Evolutionary conservation across 2,888 invertebrate species (phyloP).

Genomic region (Chrysopilus asiliformis): DNA sequence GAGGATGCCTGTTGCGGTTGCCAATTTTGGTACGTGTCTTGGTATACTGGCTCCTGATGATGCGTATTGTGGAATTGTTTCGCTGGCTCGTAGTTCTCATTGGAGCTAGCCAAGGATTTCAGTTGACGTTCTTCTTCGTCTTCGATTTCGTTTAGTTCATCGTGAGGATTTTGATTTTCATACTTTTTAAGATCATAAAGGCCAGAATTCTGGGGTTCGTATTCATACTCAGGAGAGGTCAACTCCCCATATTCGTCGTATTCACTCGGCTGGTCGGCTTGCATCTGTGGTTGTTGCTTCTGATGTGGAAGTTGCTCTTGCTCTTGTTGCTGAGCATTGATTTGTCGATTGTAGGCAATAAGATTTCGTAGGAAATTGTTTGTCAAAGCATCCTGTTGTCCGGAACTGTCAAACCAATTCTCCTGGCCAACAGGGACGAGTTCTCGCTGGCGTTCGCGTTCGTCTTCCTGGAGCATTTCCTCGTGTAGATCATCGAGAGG

Average conservation of each 20-base stretch:
- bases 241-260: constrained; percentile 40
- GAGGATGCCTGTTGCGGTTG: neutral
- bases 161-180: constrained; percentile 2
- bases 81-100: too few relatives aligned
- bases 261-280: constrained; percentile 31
- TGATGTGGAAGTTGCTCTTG: constrained; percentile 30
- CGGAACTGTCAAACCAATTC: constrained; percentile 44
- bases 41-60: constrained; percentile 12
- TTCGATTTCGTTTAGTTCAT: constrained; percentile 31
- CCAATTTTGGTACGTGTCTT: neutral
- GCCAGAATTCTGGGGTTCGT: constrained; percentile 13
- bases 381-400: constrained; percentile 35
- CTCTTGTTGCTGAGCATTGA: constrained; percentile 42
- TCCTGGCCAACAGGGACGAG: constrained; percentile 40
- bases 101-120: constrained; percentile 44
- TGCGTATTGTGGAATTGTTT: constrained; percentile 39
- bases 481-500: constrained; percentile 43
- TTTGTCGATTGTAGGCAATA: constrained; percentile 42
- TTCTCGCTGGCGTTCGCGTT: constrained; percentile 36
- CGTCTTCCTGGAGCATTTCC: constrained; percentile 46
- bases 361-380: constrained; percentile 45
- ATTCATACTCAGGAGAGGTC: constrained; percentile 15
- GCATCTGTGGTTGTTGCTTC: constrained; percentile 37
- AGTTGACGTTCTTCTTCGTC: constrained; percentile 53
- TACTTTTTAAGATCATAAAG: constrained; percentile 13